A percentile compares a stretch with the other conserved stretches of the same genome.
Evolutionary conservation across 2,113 vertebrate species (phyloP).

Genomic region (Anser cygnoides): DNA sequence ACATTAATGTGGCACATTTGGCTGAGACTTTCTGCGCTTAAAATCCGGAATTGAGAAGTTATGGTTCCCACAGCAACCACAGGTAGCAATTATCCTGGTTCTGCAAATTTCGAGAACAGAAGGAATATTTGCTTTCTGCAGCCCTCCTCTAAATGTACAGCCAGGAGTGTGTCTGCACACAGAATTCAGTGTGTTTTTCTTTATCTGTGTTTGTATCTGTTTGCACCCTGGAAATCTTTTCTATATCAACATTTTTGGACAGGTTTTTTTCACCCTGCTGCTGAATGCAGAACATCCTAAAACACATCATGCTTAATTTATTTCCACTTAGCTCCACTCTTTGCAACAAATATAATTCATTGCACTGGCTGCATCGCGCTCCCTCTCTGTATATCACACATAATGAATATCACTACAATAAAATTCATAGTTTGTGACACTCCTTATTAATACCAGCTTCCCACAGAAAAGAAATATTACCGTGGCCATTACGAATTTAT

Average conservation of each 20-base stretch:
- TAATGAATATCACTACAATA: slow-evolving; percentile 63
- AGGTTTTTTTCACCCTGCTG: neutral
- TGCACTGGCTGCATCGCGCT: slow-evolving; percentile 20
- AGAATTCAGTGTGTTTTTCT: neutral
- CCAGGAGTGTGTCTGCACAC: neutral
- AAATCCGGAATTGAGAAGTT: slow-evolving; percentile 52
- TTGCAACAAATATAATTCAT: slow-evolving; percentile 55
- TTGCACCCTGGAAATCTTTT: neutral
- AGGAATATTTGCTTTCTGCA: slow-evolving; percentile 24
- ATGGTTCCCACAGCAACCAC: slow-evolving; percentile 75
- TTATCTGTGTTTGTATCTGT: neutral
- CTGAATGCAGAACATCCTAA: slow-evolving; percentile 9
- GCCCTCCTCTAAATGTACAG: neutral
- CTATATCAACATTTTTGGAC: neutral
- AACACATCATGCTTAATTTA: slow-evolving; percentile 52
- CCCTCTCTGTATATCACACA: slow-evolving; percentile 43
- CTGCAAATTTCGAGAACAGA: slow-evolving; percentile 47
- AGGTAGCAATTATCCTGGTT: slow-evolving; percentile 66
- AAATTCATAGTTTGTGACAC: slow-evolving; percentile 68
- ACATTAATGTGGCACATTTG: slow-evolving; percentile 12
- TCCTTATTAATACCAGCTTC: slow-evolving; percentile 62
- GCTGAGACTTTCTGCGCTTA: slow-evolving; percentile 16
- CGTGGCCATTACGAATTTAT: slow-evolving; percentile 36
- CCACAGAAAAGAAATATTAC: slow-evolving; percentile 2
- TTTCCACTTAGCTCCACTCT: slow-evolving; percentile 59